A percentile compares a stretch with the other conserved stretches of the same genome.
phyloP scores from a whole-genome alignment of 1,140 invertebrate species.

The Diabrotica virgifera region DNA sequence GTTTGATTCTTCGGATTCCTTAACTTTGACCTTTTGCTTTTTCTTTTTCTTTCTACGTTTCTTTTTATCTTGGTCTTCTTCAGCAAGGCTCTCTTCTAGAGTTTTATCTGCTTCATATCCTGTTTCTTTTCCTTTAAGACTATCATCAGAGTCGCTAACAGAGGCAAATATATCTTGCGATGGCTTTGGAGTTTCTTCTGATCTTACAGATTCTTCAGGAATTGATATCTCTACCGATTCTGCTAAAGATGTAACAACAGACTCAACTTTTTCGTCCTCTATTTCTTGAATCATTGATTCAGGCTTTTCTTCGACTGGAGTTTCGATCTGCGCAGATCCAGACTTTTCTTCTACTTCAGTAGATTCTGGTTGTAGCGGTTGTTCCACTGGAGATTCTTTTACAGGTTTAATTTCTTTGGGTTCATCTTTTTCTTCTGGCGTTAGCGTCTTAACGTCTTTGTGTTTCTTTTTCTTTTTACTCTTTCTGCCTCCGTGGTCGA shows the following conservation, averaged over 20 bases:
- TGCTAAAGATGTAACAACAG: constrained; percentile 55
- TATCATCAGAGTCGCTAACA: constrained; percentile 49
- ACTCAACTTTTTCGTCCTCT: constrained; percentile 39
- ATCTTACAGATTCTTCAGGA: constrained; percentile 49
- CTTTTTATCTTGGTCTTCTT: constrained; percentile 43
- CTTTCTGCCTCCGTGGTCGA: constrained; percentile 47
- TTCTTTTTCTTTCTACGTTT: constrained; percentile 55
- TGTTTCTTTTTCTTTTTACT: constrained; percentile 55
- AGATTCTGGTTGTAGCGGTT: not conserved
- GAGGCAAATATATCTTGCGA: constrained; percentile 52
- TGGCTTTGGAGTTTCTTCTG: constrained; percentile 53
- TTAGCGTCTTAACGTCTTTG: constrained; percentile 36
- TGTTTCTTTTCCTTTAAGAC: constrained; percentile 47
- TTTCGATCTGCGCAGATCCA: not conserved
- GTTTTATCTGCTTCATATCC: constrained; percentile 60
- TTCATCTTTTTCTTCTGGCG: constrained; percentile 37
- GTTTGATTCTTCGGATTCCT: constrained; percentile 48
- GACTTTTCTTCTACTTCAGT: not conserved
- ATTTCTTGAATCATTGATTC: not conserved
- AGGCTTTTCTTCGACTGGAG: constrained; percentile 23
- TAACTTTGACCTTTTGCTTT: constrained; percentile 52
- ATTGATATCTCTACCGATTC: constrained; percentile 61
- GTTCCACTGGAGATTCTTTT: constrained; percentile 30
- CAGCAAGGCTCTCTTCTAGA: constrained; percentile 53
- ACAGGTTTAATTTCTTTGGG: constrained; percentile 24